Base-by-base conservation (phyloP, 2,888 invertebrate species). In the Drosophila mulleri region DNA sequence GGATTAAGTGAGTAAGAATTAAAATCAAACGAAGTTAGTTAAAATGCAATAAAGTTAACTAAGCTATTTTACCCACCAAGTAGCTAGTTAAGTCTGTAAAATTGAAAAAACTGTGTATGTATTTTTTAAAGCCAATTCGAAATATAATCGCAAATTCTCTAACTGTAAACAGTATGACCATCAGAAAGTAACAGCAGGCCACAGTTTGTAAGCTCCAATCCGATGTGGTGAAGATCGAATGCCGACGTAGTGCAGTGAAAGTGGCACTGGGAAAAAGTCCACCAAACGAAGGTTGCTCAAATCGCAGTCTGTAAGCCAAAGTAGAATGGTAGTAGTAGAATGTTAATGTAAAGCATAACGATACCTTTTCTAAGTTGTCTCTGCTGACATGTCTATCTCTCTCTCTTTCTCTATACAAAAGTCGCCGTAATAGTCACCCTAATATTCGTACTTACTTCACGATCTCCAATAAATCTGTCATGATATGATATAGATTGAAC, bases 401-500 rank as follows among this genome's bases (percentile, higher is more conserved):
- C 0, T 0, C 6, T 16, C 6, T 7, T 16, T 16, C 37, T 26
- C n/a, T n/a, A n/a, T n/a, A n/a, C n/a, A n/a, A n/a, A n/a, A n/a
- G 4, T 26, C 26, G 20, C 20, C 20, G 2, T 23, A 23, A 23
- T 23, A 23, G 20, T 23, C 20, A 23, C 2, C 2, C 20, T 23
- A 2, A 23, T 23, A 23, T 23, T 23, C 26, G 16, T 37, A 42
- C 72, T 65, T 14, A 78, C 78, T 62, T 65, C 7, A 58, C 61
- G 12, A 20, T 47, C 18, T 54, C 45, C 16, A 72, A 70, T 4
- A 78, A 44, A 9, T 32, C 37, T 0, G 78, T 67, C 7, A 69
- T 41, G 0, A 66, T 29, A 54, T 78, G 80, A 45, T 61, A 72
- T 6, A 75, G 18, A 23, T 50, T 79, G 9, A 69, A 63, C 41